These are phyloP conservation scores for Scaptomyza pallida DNA, from an alignment of 1,140 invertebrate species.

Conservation along the genomic window DNA sequence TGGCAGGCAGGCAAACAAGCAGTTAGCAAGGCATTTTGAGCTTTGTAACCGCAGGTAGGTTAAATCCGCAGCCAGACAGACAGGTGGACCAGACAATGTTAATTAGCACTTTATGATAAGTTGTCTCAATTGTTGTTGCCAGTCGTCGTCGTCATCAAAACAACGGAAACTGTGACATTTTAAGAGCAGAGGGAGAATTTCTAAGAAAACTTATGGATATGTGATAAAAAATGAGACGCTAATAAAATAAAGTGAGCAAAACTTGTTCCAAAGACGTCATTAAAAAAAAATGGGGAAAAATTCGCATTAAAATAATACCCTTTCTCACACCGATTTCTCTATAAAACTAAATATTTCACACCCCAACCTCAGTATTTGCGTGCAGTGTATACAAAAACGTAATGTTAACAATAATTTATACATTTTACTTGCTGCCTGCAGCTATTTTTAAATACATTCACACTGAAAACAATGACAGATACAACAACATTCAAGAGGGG, in stretches of 20 bases:
- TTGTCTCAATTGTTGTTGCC: conserved; percentile 73
- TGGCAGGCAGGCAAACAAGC: background rate
- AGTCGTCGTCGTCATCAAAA: background rate
- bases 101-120: conserved; percentile 80
- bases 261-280: no score
- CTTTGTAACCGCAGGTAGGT: conserved; percentile 73
- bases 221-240: no score
- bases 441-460: conserved; percentile 64
- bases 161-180: no score
- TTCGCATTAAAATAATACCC: no score
- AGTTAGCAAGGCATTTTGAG: conserved; percentile 22
- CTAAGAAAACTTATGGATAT: no score
- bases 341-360: no score
- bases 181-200: no score
- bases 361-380: background rate
- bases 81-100: conserved; percentile 69
- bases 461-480: conserved; percentile 5
- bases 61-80: conserved; percentile 57
- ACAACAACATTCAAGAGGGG: conserved; percentile 5
- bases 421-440: conserved; percentile 48
- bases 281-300: no score
- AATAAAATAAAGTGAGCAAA: conserved; percentile 11
- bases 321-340: no score
- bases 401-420: conserved; percentile 57
- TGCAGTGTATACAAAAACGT: conserved; percentile 19